Percentiles rank a stretch among this genome's conserved stretches.
These are phyloP conservation scores for Orgyia antiqua DNA, from an alignment of 2,888 invertebrate genomes.

Conservation along the genomic window DNA sequence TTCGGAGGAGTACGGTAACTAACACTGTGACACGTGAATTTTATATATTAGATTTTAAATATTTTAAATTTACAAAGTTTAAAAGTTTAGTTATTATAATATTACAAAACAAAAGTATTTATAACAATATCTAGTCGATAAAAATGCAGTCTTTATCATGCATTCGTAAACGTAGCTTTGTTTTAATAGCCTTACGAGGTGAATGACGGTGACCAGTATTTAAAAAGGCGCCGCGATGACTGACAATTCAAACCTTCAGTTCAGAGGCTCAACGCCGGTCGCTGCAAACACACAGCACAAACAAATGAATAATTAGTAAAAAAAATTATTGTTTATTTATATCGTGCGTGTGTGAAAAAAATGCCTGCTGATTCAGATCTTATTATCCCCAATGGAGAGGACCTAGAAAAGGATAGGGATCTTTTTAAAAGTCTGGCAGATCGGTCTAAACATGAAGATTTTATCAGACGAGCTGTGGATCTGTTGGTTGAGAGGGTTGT, in stretches of 20 bases:
- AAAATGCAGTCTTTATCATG: too few relatives aligned
- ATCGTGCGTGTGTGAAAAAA: constrained; percentile 24
- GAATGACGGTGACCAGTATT: constrained; percentile 63
- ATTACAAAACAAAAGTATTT: too few relatives aligned
- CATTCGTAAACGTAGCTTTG: neutral
- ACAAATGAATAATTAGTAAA: constrained; percentile 21
- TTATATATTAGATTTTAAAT: too few relatives aligned
- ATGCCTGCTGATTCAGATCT: constrained; percentile 72
- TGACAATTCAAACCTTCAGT: constrained; percentile 55
- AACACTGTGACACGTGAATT: too few relatives aligned
- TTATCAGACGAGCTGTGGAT: constrained; percentile 84
- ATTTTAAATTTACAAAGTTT: too few relatives aligned
- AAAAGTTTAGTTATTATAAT: too few relatives aligned
- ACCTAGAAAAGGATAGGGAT: constrained; percentile 40
- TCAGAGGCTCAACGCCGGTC: constrained; percentile 55
- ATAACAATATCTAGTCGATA: too few relatives aligned
- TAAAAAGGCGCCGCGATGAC: constrained; percentile 60
- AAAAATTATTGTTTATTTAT: constrained; percentile 23
- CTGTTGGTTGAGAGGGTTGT: constrained; percentile 86
- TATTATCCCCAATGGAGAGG: constrained; percentile 51
- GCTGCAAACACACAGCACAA: constrained; percentile 31
- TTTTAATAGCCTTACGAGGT: constrained; percentile 56
- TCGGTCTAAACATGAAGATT: constrained; percentile 82
- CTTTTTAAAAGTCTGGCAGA: constrained; percentile 80
- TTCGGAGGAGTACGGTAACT: too few relatives aligned